Evolutionary conservation across 2,113 vertebrate species (phyloP), one percentile per base, ranked within the genome.

Genomic region (Maccullochella peelii): DNA sequence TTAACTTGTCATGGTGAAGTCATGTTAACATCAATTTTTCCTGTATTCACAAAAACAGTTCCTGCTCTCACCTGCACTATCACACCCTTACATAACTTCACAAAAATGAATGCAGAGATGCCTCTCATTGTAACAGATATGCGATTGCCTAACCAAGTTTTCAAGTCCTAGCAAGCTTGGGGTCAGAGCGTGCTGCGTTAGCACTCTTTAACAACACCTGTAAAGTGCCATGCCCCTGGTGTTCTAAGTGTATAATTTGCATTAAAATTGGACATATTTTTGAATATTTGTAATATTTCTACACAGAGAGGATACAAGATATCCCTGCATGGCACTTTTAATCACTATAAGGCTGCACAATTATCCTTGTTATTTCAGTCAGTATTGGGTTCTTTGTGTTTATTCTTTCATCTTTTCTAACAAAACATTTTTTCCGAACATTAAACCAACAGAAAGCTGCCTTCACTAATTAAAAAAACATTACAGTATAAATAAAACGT

Each of bases 151-250:
- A 38, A 81, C n/a, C 49, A 4, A 6, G 52, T 47, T 49, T 79
- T 65, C 77, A 73, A 70, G 85, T 80, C 83, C 84, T 68, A 78
- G 80, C 85, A 84, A 70, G 90, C 65, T 67, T 8, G 59, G 62
- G 67, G 86, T 81, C 81, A 80, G 61, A 84, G 4, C 6, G 4
- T 59, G 85, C 83, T 74, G 84, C 8, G 25, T 72, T 73, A 50
- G 87, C 76, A 44, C 66, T 85, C 83, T 61, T 62, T 20, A 86
- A 38, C 18, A 75, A 65, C 57, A 80, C 74, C 73, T 90, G 80
- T 33, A 55, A 66, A 63, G n/a, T 20, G 40, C 42, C 5, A 2
- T 15, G 65, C 44, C 8, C 23, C 68, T 4, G 54, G 2, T 62
- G 68, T 47, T 83, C 40, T 14, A 5, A 54, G 44, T 20, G 52